These are phyloP conservation scores for Lucilia cuprina DNA, from an alignment of 1,140 invertebrate species.

Conservation along the genomic window DNA sequence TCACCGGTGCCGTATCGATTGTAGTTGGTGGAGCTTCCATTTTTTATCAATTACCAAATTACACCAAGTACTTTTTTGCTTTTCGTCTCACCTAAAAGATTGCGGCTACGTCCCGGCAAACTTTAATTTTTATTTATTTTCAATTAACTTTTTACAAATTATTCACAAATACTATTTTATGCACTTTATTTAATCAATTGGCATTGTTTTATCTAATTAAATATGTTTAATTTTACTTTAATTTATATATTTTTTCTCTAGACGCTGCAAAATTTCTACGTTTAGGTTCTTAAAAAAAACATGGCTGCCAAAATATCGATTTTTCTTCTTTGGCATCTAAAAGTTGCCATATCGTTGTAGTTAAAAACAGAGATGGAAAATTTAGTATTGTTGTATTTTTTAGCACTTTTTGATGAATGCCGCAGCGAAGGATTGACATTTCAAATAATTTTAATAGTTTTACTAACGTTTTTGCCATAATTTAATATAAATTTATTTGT, in stretches of 20 bases:
- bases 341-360: background rate
- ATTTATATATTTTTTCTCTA: background rate
- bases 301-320: conserved; percentile 10
- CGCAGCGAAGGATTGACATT: too few relatives aligned
- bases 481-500: too few relatives aligned
- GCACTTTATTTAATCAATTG: background rate
- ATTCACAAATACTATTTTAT: background rate
- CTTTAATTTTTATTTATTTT: background rate
- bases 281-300: background rate
- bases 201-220: background rate
- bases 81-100: background rate
- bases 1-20: conserved; percentile 46
- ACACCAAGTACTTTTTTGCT: conserved; percentile 4
- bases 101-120: background rate
- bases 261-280: background rate
- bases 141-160: background rate
- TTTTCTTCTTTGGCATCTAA: background rate
- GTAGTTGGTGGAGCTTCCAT: conserved; percentile 55
- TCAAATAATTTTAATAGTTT: too few relatives aligned
- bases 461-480: too few relatives aligned
- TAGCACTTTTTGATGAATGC: too few relatives aligned
- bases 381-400: too few relatives aligned
- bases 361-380: too few relatives aligned
- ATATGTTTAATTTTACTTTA: background rate
- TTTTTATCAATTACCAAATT: background rate